Percentiles rank a stretch among this genome's conserved stretches.
These are phyloP conservation scores for Leucophenga varia DNA, from an alignment of 1,140 invertebrate species.

Conservation along the genomic window DNA sequence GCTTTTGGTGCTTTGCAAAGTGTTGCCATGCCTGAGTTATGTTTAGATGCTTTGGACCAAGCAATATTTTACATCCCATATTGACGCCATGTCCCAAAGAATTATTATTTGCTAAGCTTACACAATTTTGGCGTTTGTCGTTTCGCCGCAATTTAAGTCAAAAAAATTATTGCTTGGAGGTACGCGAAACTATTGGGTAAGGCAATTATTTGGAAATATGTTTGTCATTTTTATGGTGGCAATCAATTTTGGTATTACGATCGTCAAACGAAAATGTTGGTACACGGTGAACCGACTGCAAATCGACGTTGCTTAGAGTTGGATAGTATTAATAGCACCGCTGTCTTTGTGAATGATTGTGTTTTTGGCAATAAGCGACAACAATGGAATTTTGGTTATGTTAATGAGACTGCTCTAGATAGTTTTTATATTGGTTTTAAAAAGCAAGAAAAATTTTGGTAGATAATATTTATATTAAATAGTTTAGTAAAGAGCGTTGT, in stretches of 20 bases:
- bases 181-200: constrained; percentile 68
- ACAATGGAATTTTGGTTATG: constrained; percentile 42
- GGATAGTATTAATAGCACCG: too few species aligned
- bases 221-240: constrained; percentile 80
- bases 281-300: constrained; percentile 20
- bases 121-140: constrained; percentile 72
- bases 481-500: too few species aligned
- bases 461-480: too few species aligned
- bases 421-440: constrained; percentile 25
- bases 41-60: constrained; percentile 71
- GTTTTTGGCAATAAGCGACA: constrained; percentile 23
- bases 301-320: constrained; percentile 29
- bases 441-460: too few species aligned
- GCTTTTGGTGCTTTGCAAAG: constrained; percentile 75
- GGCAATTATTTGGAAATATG: constrained; percentile 73
- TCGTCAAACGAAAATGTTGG: constrained; percentile 54
- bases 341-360: constrained; percentile 17
- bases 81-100: constrained; percentile 59
- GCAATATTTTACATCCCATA: constrained; percentile 64
- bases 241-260: constrained; percentile 93
- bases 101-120: constrained; percentile 57
- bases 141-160: constrained; percentile 89
- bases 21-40: constrained; percentile 65
- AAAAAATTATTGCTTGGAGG: constrained; percentile 83
- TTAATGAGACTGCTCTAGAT: constrained; percentile 25